Conservation (phyloP, 1,140 invertebrate species). For the Halyomorpha halys region DNA sequence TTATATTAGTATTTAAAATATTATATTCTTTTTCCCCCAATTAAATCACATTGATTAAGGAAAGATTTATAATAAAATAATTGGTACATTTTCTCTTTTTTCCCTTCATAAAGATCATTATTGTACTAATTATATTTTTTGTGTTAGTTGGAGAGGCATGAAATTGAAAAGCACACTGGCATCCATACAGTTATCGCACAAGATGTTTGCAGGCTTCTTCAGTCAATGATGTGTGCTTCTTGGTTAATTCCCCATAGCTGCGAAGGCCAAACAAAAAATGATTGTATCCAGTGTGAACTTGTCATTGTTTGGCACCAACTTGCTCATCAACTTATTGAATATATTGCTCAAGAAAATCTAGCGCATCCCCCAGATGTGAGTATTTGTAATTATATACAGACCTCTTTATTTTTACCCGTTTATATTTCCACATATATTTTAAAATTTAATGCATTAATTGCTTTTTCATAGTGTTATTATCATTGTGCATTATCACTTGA, state of each 20-base stretch:
- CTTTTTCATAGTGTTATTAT: too few species aligned
- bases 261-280: conserved; percentile 37
- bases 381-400: conserved; percentile 22
- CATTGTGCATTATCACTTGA: too few species aligned
- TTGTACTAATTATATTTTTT: conserved; percentile 13
- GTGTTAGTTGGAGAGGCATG: conserved; percentile 80
- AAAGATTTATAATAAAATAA: too few species aligned
- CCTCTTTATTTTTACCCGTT: too few species aligned
- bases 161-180: conserved; percentile 71
- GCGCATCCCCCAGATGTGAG: conserved; percentile 68
- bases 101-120: too few species aligned
- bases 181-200: conserved; percentile 64
- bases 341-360: conserved; percentile 61
- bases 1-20: too few species aligned
- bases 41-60: too few species aligned
- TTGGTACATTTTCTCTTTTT: too few species aligned
- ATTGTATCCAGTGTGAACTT: conserved; percentile 86
- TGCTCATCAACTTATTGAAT: conserved; percentile 64
- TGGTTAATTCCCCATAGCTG: conserved; percentile 29
- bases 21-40: too few species aligned
- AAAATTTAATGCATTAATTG: too few species aligned
- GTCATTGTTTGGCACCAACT: conserved; percentile 89
- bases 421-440: too few species aligned
- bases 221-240: conserved; percentile 55
- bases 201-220: conserved; percentile 65